These are phyloP conservation scores for Dimorphilus gyrociliatus DNA, from an alignment of 2,888 invertebrate species.

Conservation along the genomic window DNA sequence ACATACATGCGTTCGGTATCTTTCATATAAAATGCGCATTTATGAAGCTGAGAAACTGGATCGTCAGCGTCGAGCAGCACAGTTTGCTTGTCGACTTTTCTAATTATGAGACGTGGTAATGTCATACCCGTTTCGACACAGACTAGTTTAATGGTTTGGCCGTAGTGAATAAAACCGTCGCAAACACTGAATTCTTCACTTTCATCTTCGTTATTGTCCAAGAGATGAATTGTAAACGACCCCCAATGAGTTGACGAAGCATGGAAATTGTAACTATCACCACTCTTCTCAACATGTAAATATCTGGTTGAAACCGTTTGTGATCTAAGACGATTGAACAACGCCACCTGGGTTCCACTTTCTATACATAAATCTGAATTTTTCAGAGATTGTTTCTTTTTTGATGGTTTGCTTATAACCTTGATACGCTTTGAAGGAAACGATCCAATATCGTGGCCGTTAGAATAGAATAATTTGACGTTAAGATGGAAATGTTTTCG, in stretches of 20 bases:
- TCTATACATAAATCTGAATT: constrained; percentile 94
- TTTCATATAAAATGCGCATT: constrained; percentile 97
- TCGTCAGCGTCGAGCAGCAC: constrained; percentile 87
- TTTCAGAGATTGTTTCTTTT: constrained; percentile 91
- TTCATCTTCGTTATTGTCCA: constrained; percentile 87
- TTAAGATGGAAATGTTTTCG: constrained; percentile 93
- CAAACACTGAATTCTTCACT: constrained; percentile 73
- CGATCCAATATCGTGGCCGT: constrained; percentile 85
- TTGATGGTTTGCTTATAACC: constrained; percentile 94
- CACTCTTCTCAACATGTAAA: constrained; percentile 84
- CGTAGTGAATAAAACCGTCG: constrained; percentile 93
- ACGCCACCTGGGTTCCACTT: constrained; percentile 87
- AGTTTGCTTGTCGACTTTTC: constrained; percentile 80
- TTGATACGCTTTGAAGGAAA: constrained; percentile 94
- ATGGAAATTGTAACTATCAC: too few species aligned
- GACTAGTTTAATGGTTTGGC: constrained; percentile 83
- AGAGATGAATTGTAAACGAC: constrained; percentile 83
- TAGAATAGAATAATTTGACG: constrained; percentile 92
- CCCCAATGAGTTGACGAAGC: constrained; percentile 98
- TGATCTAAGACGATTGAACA: constrained; percentile 84
- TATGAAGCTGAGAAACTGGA: constrained; percentile 90
- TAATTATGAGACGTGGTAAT: constrained; percentile 59
- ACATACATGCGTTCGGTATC: constrained; percentile 93
- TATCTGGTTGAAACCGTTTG: constrained; percentile 96
- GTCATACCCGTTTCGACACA: constrained; percentile 96